Conservation (phyloP, 2,113 vertebrate genomes). For the Otolemur garnettii region DNA sequence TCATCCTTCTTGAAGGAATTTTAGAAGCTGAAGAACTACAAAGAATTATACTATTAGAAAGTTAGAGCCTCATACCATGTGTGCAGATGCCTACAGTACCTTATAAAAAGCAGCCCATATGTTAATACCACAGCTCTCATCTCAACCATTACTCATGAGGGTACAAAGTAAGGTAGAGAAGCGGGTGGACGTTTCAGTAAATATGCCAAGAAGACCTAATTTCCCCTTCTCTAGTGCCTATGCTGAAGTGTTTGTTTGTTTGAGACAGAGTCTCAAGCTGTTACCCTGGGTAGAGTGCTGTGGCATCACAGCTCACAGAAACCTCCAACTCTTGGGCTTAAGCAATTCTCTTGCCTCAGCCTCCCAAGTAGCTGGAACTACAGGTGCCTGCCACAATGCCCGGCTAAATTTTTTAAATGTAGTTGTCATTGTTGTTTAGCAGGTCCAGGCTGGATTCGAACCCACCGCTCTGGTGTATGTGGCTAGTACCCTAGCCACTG, state of each 20-base stretch:
- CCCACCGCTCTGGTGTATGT: no score
- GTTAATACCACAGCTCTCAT: background rate
- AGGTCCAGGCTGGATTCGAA: no score
- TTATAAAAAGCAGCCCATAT: conserved; percentile 4
- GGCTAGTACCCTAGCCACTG: no score
- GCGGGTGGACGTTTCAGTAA: background rate
- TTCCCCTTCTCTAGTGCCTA: background rate
- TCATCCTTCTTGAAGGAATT: conserved; percentile 18
- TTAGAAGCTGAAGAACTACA: conserved; percentile 20
- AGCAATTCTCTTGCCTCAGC: no score
- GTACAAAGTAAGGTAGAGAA: background rate
- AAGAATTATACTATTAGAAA: background rate
- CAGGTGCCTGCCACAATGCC: no score
- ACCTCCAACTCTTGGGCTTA: no score
- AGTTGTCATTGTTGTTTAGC: no score
- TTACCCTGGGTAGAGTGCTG: no score
- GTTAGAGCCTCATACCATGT: background rate
- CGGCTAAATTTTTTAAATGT: no score
- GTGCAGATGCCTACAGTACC: background rate
- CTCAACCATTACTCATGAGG: background rate
- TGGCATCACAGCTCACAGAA: no score
- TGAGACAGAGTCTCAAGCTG: no score
- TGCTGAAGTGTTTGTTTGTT: background rate
- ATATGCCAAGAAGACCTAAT: background rate
- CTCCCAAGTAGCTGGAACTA: no score